Base-by-base conservation (phyloP, 2,113 vertebrate genomes). In the Planiliza haematocheilus region DNA sequence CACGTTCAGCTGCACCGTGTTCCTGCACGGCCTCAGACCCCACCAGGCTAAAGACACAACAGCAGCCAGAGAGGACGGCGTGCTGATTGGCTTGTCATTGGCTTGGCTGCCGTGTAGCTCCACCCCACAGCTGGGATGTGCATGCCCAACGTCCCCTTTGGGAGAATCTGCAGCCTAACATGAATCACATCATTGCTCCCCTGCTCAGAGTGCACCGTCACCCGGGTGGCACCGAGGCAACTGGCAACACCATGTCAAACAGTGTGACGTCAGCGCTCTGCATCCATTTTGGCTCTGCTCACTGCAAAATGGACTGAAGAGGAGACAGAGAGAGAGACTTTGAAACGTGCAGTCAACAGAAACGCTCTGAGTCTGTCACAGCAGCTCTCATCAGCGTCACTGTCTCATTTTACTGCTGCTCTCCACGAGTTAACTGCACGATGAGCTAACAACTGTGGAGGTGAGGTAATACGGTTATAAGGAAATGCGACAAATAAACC, bases 261-360 rank as follows among this genome's bases (percentile, higher is more conserved):
- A 81, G 60, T 9, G 52, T 84, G 84, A 88, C 81, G 81, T 87
- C 81, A 86, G 71, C 48, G 17, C 71, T 45, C 84, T 81, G 84
- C 86, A 67, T 83, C 86, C 86, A 91, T 86, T 84, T 89, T 89
- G 77, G 81, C 68, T 86, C 21, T 37, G 53, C 77, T 74, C 50
- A 0, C 37, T 77, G 76, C 72, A 73, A 81, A 80, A 80, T 71
- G 72, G 77, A 83, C 66, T 76, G 70, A 81, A 49, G 42, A 30
- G 56, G 58, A 71, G 62, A 74, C 74, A 4, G 55, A 84, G 50
- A 34, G 56, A 51, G 30, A 69, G 52, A 24, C 24, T 2, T 79
- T 42, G 21, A 48, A 46, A 17, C 49, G 52, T 57, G 65, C 45
- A 20, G 55, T n/a, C 2, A 1, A 7, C 8, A 20, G 1, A 13